Base-by-base conservation (phyloP, 2,888 invertebrate species). In the Anticlea derivata region DNA sequence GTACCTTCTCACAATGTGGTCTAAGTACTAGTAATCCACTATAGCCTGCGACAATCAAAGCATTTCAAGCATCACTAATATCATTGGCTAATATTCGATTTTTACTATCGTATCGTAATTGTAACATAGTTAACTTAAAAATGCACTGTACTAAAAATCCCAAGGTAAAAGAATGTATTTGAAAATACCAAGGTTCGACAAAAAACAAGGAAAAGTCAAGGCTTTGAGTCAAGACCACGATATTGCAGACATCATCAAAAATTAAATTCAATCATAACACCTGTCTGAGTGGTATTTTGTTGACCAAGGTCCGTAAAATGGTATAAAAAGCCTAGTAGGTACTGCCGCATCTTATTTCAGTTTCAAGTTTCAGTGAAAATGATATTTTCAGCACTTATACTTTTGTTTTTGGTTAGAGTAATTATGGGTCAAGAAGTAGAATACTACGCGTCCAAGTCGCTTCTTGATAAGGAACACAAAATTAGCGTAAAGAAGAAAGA, bases 191-290 rank as follows among this genome's bases (percentile, higher is more conserved):
- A 41, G 29, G 35, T 8, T 48, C 41, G 20, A 40, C 48, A 44
- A 35, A 53, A 54, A 49, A 44, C 37, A 58, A 56, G 58, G 41
- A 59, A 62, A 63, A 68, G 72, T 74, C 76, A 77, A 49, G 73
- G 74, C 50, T 62, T 33, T 8, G 1, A 39, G 55, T 46, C 58
- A 50, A 52, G 75, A 66, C 76, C 78, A 56, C 76, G 75, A 78
- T 70, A 66, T 61, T 61, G 66, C 65, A 67, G 68, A 59, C 58
- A 41, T 67, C 73, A 87, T 89, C 70, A 86, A 90, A 81, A 74
- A 89, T 87, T 72, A 84, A 77, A 78, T 82, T 75, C 84, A 90
- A 91, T 91, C 87, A 87, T 79, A 80, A 65, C 91, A 91, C 90
- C 86, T 90, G 91, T 89, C 86, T 89, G 90, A 55, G 55, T 73